Base-by-base conservation (phyloP, 2,888 invertebrate genomes). In the Drosophila mayaguana region DNA sequence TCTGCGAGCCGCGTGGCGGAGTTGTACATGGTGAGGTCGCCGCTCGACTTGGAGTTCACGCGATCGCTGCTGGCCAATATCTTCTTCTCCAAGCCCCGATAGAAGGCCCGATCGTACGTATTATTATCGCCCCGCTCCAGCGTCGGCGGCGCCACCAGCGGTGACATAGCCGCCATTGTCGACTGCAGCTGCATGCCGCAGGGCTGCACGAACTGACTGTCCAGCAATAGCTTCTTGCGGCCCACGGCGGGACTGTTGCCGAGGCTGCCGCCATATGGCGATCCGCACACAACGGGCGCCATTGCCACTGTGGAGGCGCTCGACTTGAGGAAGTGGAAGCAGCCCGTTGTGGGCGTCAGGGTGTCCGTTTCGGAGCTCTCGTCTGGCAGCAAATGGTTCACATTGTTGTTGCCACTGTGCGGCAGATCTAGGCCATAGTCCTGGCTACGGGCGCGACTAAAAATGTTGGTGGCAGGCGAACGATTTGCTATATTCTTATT, bases 51-150 rank as follows among this genome's bases (percentile, higher is more conserved):
- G 9, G 93, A 93, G 75, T 91, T 93, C 0, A 92, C 86, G 25
- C 91, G 86, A 50, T 92, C 91, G 20, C 74, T 83, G 72, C 87
- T 89, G 36, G 92, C 91, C 68, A 91, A 90, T 18, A 93, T 91
- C 69, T 93, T 84, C 42, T 81, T 81, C 5, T 64, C 55, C 62
- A 89, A 86, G 57, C 93, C 92, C 22, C 90, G 87, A 76, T 93
- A 93, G 71, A 93, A 93, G 22, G 91, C 89, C 12, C 92, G 91
- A 84, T 93, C 93, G 48, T 93, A 93, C 2, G 92, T 92, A 9
- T 91, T 89, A 79, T 91, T 91, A 48, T 92, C 92, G 40, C 61
- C 53, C 0, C 72, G 34, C 16, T 85, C 77, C 16, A 20, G 9
- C 1, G 73, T 28, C 0, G 74, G 12, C 7, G 22, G 11, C 16